Conservation (phyloP, 2,113 vertebrate species). For the Actenoides hombroni region DNA sequence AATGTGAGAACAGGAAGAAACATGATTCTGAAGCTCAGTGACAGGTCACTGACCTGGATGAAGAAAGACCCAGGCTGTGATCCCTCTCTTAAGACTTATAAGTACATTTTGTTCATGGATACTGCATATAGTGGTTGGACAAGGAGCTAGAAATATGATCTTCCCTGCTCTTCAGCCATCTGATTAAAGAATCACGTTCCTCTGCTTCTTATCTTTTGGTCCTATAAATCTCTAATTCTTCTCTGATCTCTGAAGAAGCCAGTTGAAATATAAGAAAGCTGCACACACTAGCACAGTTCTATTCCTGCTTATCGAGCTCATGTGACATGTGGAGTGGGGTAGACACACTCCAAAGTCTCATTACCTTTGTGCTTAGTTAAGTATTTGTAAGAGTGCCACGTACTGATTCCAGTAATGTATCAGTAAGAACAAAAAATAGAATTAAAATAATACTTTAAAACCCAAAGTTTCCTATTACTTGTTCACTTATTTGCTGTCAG, state of each 20-base stretch:
- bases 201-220: background rate
- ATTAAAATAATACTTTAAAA: background rate
- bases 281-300: background rate
- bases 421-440: background rate
- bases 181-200: background rate
- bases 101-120: background rate
- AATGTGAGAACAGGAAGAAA: background rate
- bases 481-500: background rate
- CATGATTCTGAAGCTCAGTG: background rate
- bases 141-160: background rate
- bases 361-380: background rate
- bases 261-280: background rate
- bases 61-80: background rate
- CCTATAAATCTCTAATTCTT: background rate
- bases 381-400: background rate
- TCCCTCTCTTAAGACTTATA: background rate
- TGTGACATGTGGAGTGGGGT: rapidly evolving
- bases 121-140: background rate
- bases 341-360: background rate
- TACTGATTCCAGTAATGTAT: background rate
- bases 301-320: background rate
- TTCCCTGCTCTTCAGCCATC: background rate
- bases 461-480: background rate
- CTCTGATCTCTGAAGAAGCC: background rate
- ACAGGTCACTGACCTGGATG: background rate